Conservation (phyloP, 2,888 invertebrate genomes). For the Autographa gamma region DNA sequence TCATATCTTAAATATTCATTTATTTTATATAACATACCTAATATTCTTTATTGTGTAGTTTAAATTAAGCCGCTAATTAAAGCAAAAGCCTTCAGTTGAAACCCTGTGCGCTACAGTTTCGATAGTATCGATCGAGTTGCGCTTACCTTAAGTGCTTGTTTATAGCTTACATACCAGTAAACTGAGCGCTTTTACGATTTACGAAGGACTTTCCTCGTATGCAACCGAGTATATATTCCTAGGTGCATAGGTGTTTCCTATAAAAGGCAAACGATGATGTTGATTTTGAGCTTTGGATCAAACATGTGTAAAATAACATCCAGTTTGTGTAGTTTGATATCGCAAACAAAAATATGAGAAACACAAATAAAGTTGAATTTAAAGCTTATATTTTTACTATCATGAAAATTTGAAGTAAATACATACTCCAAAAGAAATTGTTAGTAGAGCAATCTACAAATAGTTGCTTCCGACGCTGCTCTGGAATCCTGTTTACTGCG, state of each 20-base stretch:
- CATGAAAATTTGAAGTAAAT: background rate
- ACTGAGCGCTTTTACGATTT: slow-evolving; percentile 33
- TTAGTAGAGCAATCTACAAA: slow-evolving; percentile 25
- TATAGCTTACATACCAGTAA: slow-evolving; percentile 33
- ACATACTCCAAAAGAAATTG: background rate
- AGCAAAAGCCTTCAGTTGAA: background rate
- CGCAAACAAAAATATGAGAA: too few species aligned
- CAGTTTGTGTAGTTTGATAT: too few species aligned
- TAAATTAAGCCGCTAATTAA: background rate
- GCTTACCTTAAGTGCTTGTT: slow-evolving; percentile 33
- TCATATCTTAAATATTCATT: slow-evolving; percentile 22
- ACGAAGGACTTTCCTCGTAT: slow-evolving; percentile 23
- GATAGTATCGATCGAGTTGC: slow-evolving; percentile 14
- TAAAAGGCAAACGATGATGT: background rate
- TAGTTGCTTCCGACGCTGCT: slow-evolving; percentile 26
- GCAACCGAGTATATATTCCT: background rate
- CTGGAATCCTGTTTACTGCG: slow-evolving; percentile 38
- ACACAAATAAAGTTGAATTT: background rate
- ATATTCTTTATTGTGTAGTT: too few species aligned
- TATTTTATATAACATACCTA: background rate
- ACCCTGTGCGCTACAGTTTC: background rate
- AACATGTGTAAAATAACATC: too few species aligned
- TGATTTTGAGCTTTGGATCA: too few species aligned
- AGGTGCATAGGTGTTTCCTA: background rate
- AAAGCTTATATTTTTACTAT: background rate